Conservation (phyloP, 2,113 vertebrate species). For the Amphiprion percula region DNA sequence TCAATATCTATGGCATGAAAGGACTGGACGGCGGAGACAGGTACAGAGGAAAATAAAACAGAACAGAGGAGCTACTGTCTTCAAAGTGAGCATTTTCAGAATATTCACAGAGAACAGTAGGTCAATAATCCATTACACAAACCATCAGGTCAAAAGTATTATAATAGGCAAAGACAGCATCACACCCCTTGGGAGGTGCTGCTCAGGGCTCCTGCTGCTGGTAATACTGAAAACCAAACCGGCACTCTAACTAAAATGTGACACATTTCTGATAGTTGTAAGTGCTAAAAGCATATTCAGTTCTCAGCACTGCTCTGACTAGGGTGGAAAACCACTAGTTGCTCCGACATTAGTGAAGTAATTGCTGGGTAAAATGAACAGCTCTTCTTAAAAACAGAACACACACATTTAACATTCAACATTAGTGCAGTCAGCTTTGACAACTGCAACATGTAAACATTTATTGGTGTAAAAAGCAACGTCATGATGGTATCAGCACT, state of each 20-base stretch:
- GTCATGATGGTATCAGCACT: background rate
- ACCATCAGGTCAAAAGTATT: constrained; percentile 66
- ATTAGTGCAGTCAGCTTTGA: background rate
- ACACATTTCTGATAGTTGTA: constrained; percentile 45
- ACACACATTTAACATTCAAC: background rate
- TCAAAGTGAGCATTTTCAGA: constrained; percentile 56
- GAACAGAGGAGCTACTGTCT: constrained; percentile 25
- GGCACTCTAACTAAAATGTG: constrained; percentile 43
- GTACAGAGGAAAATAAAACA: constrained; percentile 37
- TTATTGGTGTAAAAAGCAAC: background rate
- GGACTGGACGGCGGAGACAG: constrained; percentile 18
- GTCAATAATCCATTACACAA: constrained; percentile 67
- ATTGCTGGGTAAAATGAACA: background rate
- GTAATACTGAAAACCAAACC: constrained; percentile 60
- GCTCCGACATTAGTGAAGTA: background rate
- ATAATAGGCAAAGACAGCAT: constrained; percentile 56
- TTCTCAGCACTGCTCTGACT: constrained; percentile 5
- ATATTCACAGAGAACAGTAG: constrained; percentile 55
- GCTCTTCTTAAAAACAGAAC: constrained; percentile 1
- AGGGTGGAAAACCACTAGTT: constrained; percentile 26
- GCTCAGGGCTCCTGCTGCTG: constrained; percentile 41
- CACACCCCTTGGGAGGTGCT: constrained; percentile 35
- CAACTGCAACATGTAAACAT: background rate
- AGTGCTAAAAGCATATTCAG: constrained; percentile 42
- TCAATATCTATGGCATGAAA: constrained; percentile 51